Percentiles rank a stretch among this genome's conserved stretches.
phyloP scores from a whole-genome alignment of 2,113 vertebrate species.

The Phalacrocorax brasilianus region DNA sequence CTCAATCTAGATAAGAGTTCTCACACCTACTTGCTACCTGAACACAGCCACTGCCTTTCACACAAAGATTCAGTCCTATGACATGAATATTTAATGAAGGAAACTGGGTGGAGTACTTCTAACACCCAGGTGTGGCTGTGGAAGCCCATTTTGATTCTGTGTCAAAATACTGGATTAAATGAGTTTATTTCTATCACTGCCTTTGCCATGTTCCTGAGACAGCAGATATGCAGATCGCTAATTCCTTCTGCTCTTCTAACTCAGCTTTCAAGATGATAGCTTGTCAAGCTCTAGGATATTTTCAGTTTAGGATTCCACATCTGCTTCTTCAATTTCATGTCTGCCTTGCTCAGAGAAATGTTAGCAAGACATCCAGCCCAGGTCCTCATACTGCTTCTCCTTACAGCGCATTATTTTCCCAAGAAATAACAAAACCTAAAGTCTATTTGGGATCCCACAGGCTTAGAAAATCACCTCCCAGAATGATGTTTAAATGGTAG shows the following conservation, averaged over 20 bases:
- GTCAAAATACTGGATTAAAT: constrained; percentile 54
- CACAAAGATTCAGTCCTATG: constrained; percentile 31
- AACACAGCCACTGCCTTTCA: constrained; percentile 39
- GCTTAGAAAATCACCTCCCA: background rate
- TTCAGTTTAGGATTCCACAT: background rate
- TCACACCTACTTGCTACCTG: constrained; percentile 62
- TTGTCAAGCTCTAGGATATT: background rate
- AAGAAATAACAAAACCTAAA: background rate
- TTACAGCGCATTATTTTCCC: background rate
- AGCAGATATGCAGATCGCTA: constrained; percentile 31
- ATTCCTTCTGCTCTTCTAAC: constrained; percentile 8
- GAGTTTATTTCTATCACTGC: constrained; percentile 38
- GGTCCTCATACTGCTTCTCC: background rate
- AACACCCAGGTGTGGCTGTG: constrained; percentile 47
- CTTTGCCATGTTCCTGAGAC: constrained; percentile 41
- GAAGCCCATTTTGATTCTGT: constrained; percentile 55
- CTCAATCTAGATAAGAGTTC: constrained; percentile 66
- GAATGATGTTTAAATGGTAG: background rate
- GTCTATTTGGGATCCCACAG: background rate
- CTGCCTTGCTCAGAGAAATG: background rate
- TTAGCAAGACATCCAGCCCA: background rate
- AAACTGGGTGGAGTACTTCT: constrained; percentile 60
- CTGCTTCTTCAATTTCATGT: background rate
- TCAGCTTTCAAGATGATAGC: background rate
- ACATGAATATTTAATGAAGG: constrained; percentile 61